Evolutionary conservation across 2,113 vertebrate species (phyloP), one percentile per base, ranked within the genome.

Genomic region (Aphelocoma coerulescens): DNA sequence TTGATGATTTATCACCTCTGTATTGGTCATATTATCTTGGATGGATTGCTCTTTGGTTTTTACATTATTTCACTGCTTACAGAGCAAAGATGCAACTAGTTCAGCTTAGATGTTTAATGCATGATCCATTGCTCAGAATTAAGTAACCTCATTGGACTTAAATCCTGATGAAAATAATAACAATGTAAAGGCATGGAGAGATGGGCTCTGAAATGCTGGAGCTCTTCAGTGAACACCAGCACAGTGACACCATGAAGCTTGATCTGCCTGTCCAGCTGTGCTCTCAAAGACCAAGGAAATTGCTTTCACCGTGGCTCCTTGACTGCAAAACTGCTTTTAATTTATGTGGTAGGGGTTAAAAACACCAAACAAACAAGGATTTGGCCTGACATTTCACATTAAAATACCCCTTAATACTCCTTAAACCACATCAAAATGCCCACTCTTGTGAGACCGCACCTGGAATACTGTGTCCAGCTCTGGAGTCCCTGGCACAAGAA

Each of bases 261-360:
- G 19, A 41, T 82, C 49, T 85, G 13, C 49, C 41, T 32, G n/a
- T 32, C 8, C 33, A 66, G 11, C 4, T 41, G 10, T 51, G 65
- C 28, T 89, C 8, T 69, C 24, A 19, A 1, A 28, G 32, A 10
- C 9, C 7, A 35, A 81, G n/a, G 21, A 68, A 91, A 54, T 51
- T 5, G 3, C 16, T 77, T 58, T 9, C 49, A 5, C 3, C 11
- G 24, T 2, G 0, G 8, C 17, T 7, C 18, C 26, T 61, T 57
- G 28, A 57, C 20, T 43, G 28, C 7, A 74, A 78, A 91, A 65
- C 1, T 1, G 1, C 3, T 82, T 69, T 55, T 33, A 27, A 49
- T 3, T 17, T 4, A 8, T 26, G 3, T 58, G 9, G 8, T 20
- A 54, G 18, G 35, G 13, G 11, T 35, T 73, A 24, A 72, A 72